Evolutionary conservation across 2,888 invertebrate species (phyloP).

Genomic region (Synanthedon formicaeformis): DNA sequence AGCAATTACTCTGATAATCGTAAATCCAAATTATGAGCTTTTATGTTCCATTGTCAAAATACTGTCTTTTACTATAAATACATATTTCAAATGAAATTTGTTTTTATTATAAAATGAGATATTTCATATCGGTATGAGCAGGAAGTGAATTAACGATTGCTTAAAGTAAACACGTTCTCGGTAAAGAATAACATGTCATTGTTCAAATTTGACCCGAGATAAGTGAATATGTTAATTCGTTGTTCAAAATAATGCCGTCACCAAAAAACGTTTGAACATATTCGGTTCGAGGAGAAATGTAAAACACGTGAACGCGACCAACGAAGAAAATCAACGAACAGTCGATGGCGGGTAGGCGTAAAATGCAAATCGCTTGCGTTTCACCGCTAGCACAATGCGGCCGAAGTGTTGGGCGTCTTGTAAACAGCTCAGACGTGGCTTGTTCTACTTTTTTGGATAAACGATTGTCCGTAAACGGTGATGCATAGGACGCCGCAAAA

Average conservation of each 20-base stretch:
- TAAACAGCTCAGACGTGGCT: constrained; percentile 59
- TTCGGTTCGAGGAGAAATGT: constrained; percentile 35
- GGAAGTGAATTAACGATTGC: constrained; percentile 18
- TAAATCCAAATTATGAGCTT: no score
- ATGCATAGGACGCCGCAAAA: constrained; percentile 57
- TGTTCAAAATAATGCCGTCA: constrained; percentile 2
- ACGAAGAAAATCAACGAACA: constrained; percentile 12
- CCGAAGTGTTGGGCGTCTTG: constrained; percentile 57
- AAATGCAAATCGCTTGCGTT: constrained; percentile 59
- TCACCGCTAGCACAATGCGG: constrained; percentile 59
- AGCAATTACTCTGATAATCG: no score
- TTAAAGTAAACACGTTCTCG: constrained; percentile 13
- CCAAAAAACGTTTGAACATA: background rate
- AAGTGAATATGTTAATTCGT: constrained; percentile 7
- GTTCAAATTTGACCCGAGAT: constrained; percentile 13
- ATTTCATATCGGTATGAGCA: constrained; percentile 7
- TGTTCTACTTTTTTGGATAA: constrained; percentile 69
- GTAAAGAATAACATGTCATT: constrained; percentile 16
- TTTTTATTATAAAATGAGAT: constrained; percentile 2
- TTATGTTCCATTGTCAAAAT: no score
- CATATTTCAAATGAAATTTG: no score
- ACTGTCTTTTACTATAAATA: no score
- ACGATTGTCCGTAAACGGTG: constrained; percentile 57
- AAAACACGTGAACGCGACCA: constrained; percentile 25
- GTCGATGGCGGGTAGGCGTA: constrained; percentile 36